A percentile compares a stretch with the other conserved stretches of the same genome.
Evolutionary conservation across 2,113 vertebrate species (phyloP).

Genomic region (Edolisoma coerulescens): DNA sequence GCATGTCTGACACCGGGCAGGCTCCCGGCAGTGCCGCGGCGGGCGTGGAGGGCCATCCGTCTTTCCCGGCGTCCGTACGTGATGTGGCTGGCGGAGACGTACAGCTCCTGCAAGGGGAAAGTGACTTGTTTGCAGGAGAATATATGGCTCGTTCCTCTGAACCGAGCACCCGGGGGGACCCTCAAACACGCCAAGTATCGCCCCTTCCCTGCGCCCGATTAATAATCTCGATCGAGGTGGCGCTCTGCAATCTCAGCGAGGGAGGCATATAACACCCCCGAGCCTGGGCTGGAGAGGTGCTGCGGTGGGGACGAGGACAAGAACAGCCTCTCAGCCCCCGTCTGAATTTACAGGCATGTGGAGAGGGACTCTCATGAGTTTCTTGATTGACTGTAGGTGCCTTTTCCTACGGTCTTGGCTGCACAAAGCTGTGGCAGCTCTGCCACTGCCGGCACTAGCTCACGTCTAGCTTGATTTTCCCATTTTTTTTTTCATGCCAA

Average conservation of each 20-base stretch:
- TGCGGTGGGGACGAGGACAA: fast-evolving
- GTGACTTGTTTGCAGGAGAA: neutral
- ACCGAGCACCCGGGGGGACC: neutral
- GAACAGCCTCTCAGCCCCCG: neutral
- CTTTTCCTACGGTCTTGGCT: neutral
- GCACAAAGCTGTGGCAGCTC: neutral
- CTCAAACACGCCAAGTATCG: neutral
- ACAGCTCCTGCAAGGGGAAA: neutral
- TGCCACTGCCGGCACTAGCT: fast-evolving
- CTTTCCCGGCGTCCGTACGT: neutral
- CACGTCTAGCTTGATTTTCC: neutral
- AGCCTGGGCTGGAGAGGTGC: neutral
- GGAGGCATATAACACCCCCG: neutral
- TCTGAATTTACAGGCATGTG: neutral
- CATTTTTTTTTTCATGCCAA: fast-evolving
- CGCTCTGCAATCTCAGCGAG: neutral
- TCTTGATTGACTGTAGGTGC: neutral
- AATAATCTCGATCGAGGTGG: neutral
- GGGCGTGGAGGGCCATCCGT: neutral
- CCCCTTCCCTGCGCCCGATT: neutral
- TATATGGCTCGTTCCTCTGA: neutral
- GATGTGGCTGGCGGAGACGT: neutral
- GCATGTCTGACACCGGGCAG: fast-evolving
- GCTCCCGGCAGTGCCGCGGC: neutral
- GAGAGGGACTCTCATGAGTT: neutral